Evolutionary conservation across 2,797 vertebrate species (phyloP).

Genomic region (Smutsia gigantea): DNA sequence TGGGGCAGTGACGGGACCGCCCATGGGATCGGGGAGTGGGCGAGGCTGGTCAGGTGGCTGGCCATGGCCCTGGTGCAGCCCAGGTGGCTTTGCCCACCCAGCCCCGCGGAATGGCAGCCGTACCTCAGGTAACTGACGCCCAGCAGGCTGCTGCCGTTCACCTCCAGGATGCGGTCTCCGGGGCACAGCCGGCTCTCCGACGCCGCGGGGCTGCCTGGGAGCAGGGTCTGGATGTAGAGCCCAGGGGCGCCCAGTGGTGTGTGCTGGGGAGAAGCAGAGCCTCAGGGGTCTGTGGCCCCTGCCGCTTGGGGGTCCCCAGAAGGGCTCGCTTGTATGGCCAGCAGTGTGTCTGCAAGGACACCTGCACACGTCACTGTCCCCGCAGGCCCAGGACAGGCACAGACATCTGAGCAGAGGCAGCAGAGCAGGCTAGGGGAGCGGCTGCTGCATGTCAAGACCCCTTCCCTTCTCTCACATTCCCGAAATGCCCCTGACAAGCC

Average conservation of each 20-base stretch:
- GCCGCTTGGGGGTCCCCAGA: too few species aligned
- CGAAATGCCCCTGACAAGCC: fast-evolving
- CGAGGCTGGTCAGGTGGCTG: not conserved
- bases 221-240: slow-evolving; percentile 97
- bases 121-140: slow-evolving; percentile 97
- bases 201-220: slow-evolving; percentile 94
- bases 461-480: not conserved
- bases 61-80: too few species aligned
- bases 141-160: slow-evolving; percentile 95
- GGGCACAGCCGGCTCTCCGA: slow-evolving; percentile 92
- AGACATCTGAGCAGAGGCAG: fast-evolving
- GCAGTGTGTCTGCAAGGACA: fast-evolving
- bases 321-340: not conserved
- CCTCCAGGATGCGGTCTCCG: slow-evolving; percentile 97
- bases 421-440: fast-evolving
- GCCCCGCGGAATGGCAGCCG: fast-evolving
- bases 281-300: not conserved
- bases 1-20: fast-evolving
- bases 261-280: slow-evolving; percentile 87
- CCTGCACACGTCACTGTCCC: fast-evolving
- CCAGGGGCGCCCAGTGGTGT: slow-evolving; percentile 94
- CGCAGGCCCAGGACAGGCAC: fast-evolving
- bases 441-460: fast-evolving
- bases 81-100: too few species aligned
- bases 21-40: fast-evolving